Evolutionary conservation across 1,140 invertebrate genomes (phyloP).

Genomic region (Druon quercuslanigerum): DNA sequence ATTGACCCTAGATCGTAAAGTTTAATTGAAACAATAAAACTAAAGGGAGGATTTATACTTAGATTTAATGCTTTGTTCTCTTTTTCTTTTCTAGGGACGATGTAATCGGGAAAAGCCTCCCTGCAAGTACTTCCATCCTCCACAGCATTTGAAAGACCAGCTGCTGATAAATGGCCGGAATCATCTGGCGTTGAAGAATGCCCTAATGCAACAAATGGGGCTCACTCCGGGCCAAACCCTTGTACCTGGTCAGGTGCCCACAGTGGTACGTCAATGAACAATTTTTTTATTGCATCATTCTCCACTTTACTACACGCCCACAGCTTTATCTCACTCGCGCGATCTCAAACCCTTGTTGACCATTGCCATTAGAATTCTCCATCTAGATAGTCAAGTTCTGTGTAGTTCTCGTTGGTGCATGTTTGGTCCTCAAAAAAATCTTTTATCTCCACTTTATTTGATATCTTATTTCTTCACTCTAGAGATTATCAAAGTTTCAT

Average conservation of each 20-base stretch:
- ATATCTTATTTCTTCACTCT: neutral
- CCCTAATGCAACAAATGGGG: conserved; percentile 96
- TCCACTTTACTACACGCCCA: conserved; percentile 34
- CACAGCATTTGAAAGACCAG: conserved; percentile 99
- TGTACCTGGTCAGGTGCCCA: conserved; percentile 91
- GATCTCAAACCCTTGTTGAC: conserved; percentile 24
- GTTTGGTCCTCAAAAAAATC: conserved; percentile 7
- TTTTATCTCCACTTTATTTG: conserved; percentile 1
- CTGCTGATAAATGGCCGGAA: conserved; percentile 99
- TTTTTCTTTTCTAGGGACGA: conserved; percentile 88
- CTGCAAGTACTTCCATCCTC: conserved; percentile 99
- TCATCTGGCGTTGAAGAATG: conserved; percentile 98
- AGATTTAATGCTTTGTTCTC: conserved; percentile 32
- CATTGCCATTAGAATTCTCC: conserved; percentile 26
- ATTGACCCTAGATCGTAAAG: no score
- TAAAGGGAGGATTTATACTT: neutral
- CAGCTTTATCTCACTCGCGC: conserved; percentile 41
- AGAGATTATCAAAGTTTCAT: neutral
- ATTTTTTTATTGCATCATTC: conserved; percentile 23
- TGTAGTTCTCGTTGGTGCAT: conserved; percentile 17
- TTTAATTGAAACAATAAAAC: no score
- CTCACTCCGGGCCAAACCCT: conserved; percentile 90
- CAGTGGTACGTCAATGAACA: conserved; percentile 85
- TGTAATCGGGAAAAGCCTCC: conserved; percentile 99
- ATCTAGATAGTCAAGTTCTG: conserved; percentile 16